Base-by-base conservation (phyloP, 2,113 vertebrate genomes). In the Burhinus bistriatus region DNA sequence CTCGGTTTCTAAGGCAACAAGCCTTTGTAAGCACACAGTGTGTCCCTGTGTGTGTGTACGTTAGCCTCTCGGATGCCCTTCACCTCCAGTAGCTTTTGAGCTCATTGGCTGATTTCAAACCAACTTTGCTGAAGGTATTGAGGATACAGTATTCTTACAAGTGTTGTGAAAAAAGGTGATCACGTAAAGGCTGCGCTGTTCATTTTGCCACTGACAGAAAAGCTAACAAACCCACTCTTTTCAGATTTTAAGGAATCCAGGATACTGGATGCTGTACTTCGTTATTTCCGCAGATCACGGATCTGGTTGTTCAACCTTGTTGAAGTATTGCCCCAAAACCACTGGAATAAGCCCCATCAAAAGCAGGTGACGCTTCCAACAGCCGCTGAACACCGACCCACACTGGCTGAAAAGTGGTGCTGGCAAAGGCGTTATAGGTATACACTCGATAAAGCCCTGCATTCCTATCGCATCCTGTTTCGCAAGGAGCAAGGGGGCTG, bases 1-100 rank as follows among this genome's bases (percentile, higher is more conserved):
- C 92, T 94, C 86, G 92, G 96, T 96, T 97, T 97, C 96, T 96
- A 97, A 96, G 95, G 96, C 96, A 96, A 97, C 96, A 70, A 91
- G 78, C 75, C 71, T 94, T 91, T 93, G 82, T 90, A 89, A 94
- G 90, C 62, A 69, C 58, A 69, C 62, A 30, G 95, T 77, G 58
- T 38, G 47, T 62, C 3, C 19, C 29, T 34, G 25, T 49, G 15
- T 42, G 72, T 36, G 19, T 66, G 30, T 70, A 30, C 15, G 5
- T 57, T 83, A 90, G 66, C 40, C 54, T 93, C 82, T 80, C 5
- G 0, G 32, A 93, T 83, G 75, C 82, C 90, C 66, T 95, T 96
- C 90, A 83, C 49, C 42, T 87, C 62, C 66, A 54, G 36, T 20
- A 70, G 84, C 87, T 94, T 94, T 93, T 58, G 66, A 90, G 84